These are phyloP conservation scores for Trochalopteron elliotii DNA, from an alignment of 2,113 vertebrate species.

Conservation along the genomic window DNA sequence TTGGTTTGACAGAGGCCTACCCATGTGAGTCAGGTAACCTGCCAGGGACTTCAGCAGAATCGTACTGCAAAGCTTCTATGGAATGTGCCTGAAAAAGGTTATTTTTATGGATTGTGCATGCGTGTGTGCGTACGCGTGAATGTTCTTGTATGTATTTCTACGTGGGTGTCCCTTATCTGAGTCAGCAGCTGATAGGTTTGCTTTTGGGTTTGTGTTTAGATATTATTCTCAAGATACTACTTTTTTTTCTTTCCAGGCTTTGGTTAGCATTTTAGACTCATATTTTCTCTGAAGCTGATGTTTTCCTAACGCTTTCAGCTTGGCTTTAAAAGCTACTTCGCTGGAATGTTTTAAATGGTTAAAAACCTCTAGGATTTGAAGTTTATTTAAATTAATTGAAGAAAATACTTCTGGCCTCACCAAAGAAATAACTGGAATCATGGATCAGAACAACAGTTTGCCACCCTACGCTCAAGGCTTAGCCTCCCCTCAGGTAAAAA, in stretches of 20 bases:
- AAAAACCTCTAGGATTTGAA: background rate
- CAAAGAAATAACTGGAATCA: slow-evolving; percentile 66
- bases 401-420: background rate
- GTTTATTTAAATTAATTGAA: background rate
- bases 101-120: background rate
- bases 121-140: background rate
- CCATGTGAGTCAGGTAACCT: background rate
- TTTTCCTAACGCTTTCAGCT: background rate
- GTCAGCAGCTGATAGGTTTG: background rate
- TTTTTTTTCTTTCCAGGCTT: slow-evolving; percentile 45
- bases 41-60: background rate
- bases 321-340: background rate
- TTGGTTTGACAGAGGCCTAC: background rate
- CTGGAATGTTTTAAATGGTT: slow-evolving; percentile 60
- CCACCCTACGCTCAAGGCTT: slow-evolving; percentile 89
- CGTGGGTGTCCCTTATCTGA: background rate
- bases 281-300: slow-evolving; percentile 24
- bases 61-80: background rate
- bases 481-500: slow-evolving; percentile 93
- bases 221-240: background rate
- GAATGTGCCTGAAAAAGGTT: background rate
- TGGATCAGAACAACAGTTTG: slow-evolving; percentile 98
- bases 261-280: background rate
- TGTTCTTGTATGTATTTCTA: background rate
- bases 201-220: background rate